Percentiles rank a stretch among this genome's conserved stretches.
Conservation (phyloP, 2,797 vertebrate genomes). For the Poeciliopsis infans region DNA sequence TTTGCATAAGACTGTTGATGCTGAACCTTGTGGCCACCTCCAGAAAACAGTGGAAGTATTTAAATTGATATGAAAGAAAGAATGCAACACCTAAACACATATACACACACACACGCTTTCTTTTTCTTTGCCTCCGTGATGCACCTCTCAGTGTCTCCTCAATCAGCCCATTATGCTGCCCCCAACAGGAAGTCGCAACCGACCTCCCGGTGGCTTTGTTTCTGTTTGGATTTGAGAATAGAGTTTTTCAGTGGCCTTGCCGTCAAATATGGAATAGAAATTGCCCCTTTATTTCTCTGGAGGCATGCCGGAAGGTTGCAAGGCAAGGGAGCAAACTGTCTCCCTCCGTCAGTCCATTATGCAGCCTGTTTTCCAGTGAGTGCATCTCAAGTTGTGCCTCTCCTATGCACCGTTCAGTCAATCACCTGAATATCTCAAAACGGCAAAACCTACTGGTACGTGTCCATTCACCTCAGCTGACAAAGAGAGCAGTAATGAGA, state of each 20-base stretch:
- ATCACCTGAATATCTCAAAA: conserved; percentile 16
- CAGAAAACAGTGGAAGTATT: conserved; percentile 85
- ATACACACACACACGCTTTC: background rate
- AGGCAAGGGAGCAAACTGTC: conserved; percentile 30
- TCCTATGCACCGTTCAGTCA: conserved; percentile 66
- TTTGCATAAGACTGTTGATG: conserved; percentile 49
- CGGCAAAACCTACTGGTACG: background rate
- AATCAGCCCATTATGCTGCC: conserved; percentile 93
- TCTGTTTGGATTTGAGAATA: conserved; percentile 99
- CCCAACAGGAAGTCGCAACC: conserved; percentile 87
- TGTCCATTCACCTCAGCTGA: background rate
- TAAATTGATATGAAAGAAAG: conserved; percentile 90
- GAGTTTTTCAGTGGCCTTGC: conserved; percentile 92
- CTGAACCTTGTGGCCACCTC: conserved; percentile 77
- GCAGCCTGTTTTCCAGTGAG: conserved; percentile 99
- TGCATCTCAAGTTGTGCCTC: conserved; percentile 91
- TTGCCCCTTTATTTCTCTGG: conserved; percentile 97
- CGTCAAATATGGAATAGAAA: conserved; percentile 99
- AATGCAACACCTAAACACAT: conserved; percentile 74
- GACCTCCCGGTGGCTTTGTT: conserved; percentile 98
- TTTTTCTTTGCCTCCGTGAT: conserved; percentile 51
- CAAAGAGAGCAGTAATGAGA: conserved; percentile 1
- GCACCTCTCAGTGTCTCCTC: conserved; percentile 78
- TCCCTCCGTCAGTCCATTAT: conserved; percentile 89
- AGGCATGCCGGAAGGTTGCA: conserved; percentile 74